Conservation (phyloP, 2,888 invertebrate species). For the Cremastinae sp. region DNA sequence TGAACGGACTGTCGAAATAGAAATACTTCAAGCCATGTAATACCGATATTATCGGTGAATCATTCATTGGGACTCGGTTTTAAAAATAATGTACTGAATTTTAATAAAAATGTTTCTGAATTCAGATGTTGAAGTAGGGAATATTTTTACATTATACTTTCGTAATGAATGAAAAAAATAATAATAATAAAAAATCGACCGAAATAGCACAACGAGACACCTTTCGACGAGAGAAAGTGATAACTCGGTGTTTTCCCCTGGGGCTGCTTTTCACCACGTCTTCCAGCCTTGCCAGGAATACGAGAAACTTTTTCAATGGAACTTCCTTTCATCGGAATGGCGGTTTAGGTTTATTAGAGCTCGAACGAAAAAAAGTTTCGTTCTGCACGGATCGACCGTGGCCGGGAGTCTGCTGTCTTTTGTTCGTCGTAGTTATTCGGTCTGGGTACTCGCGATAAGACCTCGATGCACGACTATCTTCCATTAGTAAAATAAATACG, state of each 20-base stretch:
- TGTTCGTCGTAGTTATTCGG: constrained; percentile 9
- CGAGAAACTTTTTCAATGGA: constrained; percentile 73
- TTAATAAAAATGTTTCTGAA: too few relatives aligned
- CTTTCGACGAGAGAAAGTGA: constrained; percentile 46
- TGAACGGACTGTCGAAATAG: too few relatives aligned
- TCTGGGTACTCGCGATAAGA: neutral
- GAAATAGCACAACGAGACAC: constrained; percentile 57
- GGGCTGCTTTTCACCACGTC: neutral
- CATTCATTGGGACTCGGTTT: too few relatives aligned
- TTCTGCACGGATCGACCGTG: constrained; percentile 29
- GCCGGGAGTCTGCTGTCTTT: constrained; percentile 13
- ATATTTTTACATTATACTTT: too few relatives aligned
- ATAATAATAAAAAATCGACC: too few relatives aligned
- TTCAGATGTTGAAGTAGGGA: too few relatives aligned
- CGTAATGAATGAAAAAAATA: neutral
- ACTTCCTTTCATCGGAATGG: constrained; percentile 71
- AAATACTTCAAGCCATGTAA: too few relatives aligned
- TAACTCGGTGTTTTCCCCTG: neutral
- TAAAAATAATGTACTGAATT: too few relatives aligned
- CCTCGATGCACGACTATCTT: neutral
- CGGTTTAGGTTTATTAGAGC: constrained; percentile 75
- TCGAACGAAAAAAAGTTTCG: constrained; percentile 64
- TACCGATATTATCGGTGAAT: too few relatives aligned
- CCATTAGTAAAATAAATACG: neutral
- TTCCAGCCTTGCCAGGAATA: constrained; percentile 52